Percentiles rank a stretch among this genome's conserved stretches.
Evolutionary conservation across 2,888 invertebrate genomes (phyloP).

Genomic region (Rhagium mordax): DNA sequence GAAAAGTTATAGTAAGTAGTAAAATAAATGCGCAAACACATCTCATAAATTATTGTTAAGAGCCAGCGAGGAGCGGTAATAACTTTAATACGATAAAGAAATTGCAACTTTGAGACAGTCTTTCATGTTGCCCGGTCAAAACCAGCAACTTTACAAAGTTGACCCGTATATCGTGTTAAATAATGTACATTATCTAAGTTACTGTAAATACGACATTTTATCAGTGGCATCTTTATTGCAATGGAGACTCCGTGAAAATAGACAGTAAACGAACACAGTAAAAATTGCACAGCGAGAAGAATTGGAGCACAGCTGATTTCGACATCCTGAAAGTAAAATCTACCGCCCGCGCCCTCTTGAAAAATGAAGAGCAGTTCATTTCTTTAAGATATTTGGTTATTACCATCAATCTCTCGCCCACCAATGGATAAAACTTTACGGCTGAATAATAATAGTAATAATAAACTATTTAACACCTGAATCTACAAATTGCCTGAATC

Average conservation of each 20-base stretch:
- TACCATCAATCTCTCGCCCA: no score
- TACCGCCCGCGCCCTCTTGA: no score
- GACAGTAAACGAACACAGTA: no score
- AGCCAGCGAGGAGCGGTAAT: constrained; percentile 1
- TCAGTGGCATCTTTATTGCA: background rate
- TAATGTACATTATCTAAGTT: background rate
- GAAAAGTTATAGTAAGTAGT: constrained; percentile 25
- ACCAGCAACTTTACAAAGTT: background rate
- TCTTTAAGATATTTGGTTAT: no score
- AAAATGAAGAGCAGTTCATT: no score
- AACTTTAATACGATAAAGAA: background rate
- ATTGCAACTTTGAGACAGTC: background rate
- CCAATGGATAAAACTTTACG: no score
- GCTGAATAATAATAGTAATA: no score
- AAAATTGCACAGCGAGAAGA: no score
- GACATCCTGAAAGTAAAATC: no score
- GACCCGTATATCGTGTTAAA: background rate
- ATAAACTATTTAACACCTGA: no score
- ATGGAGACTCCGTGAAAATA: background rate
- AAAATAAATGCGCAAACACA: constrained; percentile 17
- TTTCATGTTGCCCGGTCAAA: background rate
- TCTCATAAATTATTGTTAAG: constrained; percentile 10
- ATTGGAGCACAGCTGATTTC: no score
- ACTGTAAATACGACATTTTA: background rate
- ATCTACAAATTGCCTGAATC: no score